Evolutionary conservation across 2,888 invertebrate genomes (phyloP), one percentile per base, ranked within the genome.

Genomic region (Tipula vernalis): DNA sequence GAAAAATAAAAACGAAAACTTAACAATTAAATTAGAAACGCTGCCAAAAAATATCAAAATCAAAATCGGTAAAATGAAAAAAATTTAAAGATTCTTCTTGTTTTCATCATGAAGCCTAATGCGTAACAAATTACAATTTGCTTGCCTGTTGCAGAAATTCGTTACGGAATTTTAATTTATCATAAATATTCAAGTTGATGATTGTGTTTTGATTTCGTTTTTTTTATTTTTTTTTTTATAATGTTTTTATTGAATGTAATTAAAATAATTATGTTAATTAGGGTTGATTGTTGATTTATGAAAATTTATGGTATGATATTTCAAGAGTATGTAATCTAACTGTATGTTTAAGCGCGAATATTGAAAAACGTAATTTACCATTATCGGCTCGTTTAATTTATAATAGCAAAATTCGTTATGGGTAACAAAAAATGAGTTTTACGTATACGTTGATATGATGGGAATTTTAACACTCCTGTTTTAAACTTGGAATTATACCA

Each of bases 61-160:
- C 10, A 71, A 71, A 71, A 18, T 28, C 18, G 28, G 0, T 28
- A 71, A 10, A 71, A 71, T 28, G 28, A 28, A 18, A 71, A 28
- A 71, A 28, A 28, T 28, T 0, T 28, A 28, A 28, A 28, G 28
- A 28, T 28, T 28, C 28, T 28, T 71, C 71, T 18, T 71, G 71
- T 71, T 71, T 71, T 71, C 71, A 71, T 71, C 71, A 71, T 71
- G 71, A 71, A 71, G 71, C 71, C 71, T 71, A 71, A 71, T 71
- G 71, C 71, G 28, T 28, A 28, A 28, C 71, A 28, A 71, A 71
- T 71, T 71, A 2, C 71, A 71, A 71, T 71, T 71, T 71, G 71
- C 28, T 71, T 71, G 71, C 28, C 28, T 71, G 71, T 71, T 71
- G 71, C 71, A 71, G 10, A 71, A 71, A 71, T 71, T 71, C 28